Conservation (phyloP, 2,888 invertebrate species). For the Urechis unicinctus region DNA sequence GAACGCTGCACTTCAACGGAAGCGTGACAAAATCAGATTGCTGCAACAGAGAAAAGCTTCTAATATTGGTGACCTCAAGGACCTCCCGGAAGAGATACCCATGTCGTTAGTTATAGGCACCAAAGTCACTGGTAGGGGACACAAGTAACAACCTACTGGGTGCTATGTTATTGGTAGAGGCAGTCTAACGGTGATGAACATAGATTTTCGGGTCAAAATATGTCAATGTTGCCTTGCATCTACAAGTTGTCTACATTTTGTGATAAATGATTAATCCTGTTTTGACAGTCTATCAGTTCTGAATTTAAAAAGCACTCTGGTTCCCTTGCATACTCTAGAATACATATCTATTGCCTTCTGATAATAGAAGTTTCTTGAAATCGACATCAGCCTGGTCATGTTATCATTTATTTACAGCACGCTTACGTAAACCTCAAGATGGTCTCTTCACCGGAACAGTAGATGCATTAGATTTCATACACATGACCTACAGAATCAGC, state of each 20-base stretch:
- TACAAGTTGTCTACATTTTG: too few relatives aligned
- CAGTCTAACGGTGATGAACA: too few relatives aligned
- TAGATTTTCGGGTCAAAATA: too few relatives aligned
- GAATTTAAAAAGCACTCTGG: too few relatives aligned
- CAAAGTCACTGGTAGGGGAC: constrained; percentile 59
- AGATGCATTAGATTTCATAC: constrained; percentile 90
- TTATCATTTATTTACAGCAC: constrained; percentile 59
- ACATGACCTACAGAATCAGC: constrained; percentile 87
- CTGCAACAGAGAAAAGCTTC: constrained; percentile 82
- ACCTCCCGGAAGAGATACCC: constrained; percentile 89
- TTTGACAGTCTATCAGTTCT: too few relatives aligned
- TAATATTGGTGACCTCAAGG: constrained; percentile 63
- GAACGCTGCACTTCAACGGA: constrained; percentile 86
- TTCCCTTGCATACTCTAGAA: too few relatives aligned
- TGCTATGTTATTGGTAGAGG: not conserved
- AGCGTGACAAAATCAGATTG: constrained; percentile 83
- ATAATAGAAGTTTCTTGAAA: too few relatives aligned
- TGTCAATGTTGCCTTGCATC: too few relatives aligned
- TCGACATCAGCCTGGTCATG: not conserved
- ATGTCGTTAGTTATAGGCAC: constrained; percentile 90
- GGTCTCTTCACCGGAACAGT: constrained; percentile 89
- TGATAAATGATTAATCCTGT: too few relatives aligned
- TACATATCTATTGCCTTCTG: too few relatives aligned
- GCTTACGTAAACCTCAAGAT: constrained; percentile 86
- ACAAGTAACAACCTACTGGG: not conserved